phyloP scores from a whole-genome alignment of 2,797 vertebrate genomes.

The Eremophila alpestris region DNA sequence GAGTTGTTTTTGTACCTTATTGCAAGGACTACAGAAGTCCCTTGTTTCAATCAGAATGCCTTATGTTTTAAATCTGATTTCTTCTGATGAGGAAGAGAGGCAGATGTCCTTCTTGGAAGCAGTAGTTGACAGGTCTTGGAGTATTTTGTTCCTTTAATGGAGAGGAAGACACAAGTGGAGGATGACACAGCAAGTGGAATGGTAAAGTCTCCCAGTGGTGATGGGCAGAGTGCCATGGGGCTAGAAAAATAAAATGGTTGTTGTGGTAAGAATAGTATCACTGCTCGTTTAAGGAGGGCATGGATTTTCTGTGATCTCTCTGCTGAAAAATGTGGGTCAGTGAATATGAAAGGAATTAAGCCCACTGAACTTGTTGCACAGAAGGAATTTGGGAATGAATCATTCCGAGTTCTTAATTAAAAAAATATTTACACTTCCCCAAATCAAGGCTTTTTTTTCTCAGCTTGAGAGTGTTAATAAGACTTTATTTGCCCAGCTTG shows the following conservation, averaged over 20 bases:
- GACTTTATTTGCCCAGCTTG: not conserved
- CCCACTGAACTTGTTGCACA: not conserved
- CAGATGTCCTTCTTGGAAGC: not conserved
- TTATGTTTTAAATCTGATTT: not conserved
- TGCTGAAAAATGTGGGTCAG: conserved; percentile 9
- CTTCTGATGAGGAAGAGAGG: not conserved
- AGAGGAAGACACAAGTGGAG: not conserved
- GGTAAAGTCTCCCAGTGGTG: not conserved
- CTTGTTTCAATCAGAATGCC: not conserved
- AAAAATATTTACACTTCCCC: not conserved
- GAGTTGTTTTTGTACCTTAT: not conserved
- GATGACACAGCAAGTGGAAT: not conserved
- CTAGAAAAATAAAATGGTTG: not conserved
- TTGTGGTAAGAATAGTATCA: not conserved
- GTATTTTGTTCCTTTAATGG: not conserved
- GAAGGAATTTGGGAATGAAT: conserved; percentile 26
- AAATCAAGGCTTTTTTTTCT: not conserved
- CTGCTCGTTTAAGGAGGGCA: not conserved
- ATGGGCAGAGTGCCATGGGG: not conserved
- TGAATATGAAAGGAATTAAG: not conserved
- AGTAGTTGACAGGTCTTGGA: not conserved
- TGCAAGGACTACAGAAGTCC: not conserved
- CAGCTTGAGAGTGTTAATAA: not conserved
- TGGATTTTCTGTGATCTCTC: conserved; percentile 1
- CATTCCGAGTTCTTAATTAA: not conserved